phyloP scores from a whole-genome alignment of 35 echinoderm and acorn worm species.

The Antedon bifida region DNA sequence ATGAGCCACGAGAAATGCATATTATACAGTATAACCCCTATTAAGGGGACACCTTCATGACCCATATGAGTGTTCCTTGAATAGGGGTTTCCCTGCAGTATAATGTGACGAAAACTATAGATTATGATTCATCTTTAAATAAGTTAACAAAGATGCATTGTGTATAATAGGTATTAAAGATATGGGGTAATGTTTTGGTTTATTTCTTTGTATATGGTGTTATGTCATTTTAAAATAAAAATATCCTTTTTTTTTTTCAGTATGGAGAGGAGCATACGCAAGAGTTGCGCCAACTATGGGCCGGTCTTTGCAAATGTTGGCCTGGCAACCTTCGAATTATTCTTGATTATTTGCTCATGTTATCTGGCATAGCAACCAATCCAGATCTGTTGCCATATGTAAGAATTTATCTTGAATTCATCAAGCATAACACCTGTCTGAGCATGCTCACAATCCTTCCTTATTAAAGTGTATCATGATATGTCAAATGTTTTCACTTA shows the following conservation, averaged over 20 bases:
- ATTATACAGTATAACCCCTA: too few relatives aligned
- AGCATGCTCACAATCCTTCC: background rate
- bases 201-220: too few relatives aligned
- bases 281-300: slow-evolving; percentile 67
- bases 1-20: too few relatives aligned
- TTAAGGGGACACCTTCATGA: too few relatives aligned
- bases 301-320: slow-evolving; percentile 80
- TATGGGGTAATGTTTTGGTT: too few relatives aligned
- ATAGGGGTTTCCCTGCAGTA: too few relatives aligned
- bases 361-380: slow-evolving; percentile 73
- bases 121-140: too few relatives aligned
- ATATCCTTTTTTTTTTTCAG: slow-evolving; percentile 22
- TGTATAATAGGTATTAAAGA: too few relatives aligned
- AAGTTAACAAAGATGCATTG: too few relatives aligned
- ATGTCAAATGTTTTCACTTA: background rate
- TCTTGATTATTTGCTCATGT: slow-evolving; percentile 56
- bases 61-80: too few relatives aligned
- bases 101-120: too few relatives aligned
- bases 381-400: slow-evolving; percentile 75
- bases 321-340: slow-evolving; percentile 72
- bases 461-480: background rate
- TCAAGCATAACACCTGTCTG: background rate
- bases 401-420: slow-evolving; percentile 2
- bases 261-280: slow-evolving; percentile 81
- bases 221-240: background rate